These are phyloP conservation scores for Galerucella calmariensis DNA, from an alignment of 2,888 invertebrate species.

Conservation along the genomic window DNA sequence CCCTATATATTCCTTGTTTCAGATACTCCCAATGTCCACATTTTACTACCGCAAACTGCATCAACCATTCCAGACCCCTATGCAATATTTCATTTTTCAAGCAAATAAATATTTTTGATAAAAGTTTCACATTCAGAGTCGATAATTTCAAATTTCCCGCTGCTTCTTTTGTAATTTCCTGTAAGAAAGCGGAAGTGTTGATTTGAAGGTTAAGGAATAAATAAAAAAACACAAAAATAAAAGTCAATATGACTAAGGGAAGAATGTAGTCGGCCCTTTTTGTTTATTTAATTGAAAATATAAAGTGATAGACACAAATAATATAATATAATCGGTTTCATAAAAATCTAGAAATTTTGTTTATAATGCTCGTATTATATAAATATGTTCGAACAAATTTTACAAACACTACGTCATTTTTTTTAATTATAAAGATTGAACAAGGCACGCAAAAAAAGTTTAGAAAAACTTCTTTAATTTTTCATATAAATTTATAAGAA, in stretches of 20 bases:
- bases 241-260: slow-evolving; percentile 64
- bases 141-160: too few relatives aligned
- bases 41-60: too few relatives aligned
- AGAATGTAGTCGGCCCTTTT: slow-evolving; percentile 61
- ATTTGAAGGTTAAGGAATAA: slow-evolving; percentile 23
- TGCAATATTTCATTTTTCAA: too few relatives aligned
- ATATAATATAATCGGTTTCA: slow-evolving; percentile 57
- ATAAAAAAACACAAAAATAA: slow-evolving; percentile 52
- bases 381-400: slow-evolving; percentile 51
- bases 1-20: too few relatives aligned
- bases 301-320: slow-evolving; percentile 62
- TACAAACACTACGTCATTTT: slow-evolving; percentile 52
- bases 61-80: too few relatives aligned
- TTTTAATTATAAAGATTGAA: slow-evolving; percentile 59
- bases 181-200: too few relatives aligned
- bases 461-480: slow-evolving; percentile 55
- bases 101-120: too few relatives aligned
- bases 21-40: too few relatives aligned
- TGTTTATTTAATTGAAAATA: slow-evolving; percentile 63
- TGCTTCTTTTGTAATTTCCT: too few relatives aligned
- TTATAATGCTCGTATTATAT: slow-evolving; percentile 51
- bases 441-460: slow-evolving; percentile 64
- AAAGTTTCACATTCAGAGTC: too few relatives aligned
- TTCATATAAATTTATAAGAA: slow-evolving; percentile 49
- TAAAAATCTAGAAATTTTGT: slow-evolving; percentile 62